Evolutionary conservation across 2,888 invertebrate species (phyloP), one percentile per base, ranked within the genome.

Genomic region (Lasioglossum pauxillum): DNA sequence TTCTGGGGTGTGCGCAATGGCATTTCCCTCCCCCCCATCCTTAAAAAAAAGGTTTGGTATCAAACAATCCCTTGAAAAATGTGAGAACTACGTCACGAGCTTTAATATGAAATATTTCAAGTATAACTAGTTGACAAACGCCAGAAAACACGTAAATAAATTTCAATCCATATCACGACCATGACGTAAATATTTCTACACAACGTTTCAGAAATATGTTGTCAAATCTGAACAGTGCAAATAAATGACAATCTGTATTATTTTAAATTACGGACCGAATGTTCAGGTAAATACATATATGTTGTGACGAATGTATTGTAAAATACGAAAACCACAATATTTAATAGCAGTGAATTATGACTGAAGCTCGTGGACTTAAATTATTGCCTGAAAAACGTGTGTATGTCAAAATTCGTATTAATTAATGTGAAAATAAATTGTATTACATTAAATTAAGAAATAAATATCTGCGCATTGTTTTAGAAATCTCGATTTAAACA

Each of bases 321-420:
- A 23, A 49, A 23, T 12, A 14, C 2, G 35, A 31, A 16, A 31
- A 31, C 64, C 2, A 1, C 16, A 16, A 16, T 14, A 27, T 16
- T 16, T 31, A 64, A 64, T 16, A 31, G 7, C 14, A 31, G 0
- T 14, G 5, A 64, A 31, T 16, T 3, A 41, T 23, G 46, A 23
- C 49, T 53, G 31, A 31, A 76, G 35, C 76, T 23, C 14, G 49
- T 41, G 44, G 60, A 83, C 72, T 76, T 71, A n/a, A 81, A 76
- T 23, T n/a, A 57, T n/a, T 23, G 53, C 53, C 23, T 0, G 23
- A 0, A 53, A 53, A 53, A 19, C 38, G 19, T n/a, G n/a, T 10
- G n/a, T 7, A 10, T 57, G n/a, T 2, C n/a, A n/a, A n/a, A n/a
- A 14, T 12, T 27, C 60, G 7, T 27, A 8, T n/a, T 10, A 27